A percentile compares a stretch with the other conserved stretches of the same genome.
Evolutionary conservation across 1,140 invertebrate genomes (phyloP).

Genomic region (Manduca sexta): DNA sequence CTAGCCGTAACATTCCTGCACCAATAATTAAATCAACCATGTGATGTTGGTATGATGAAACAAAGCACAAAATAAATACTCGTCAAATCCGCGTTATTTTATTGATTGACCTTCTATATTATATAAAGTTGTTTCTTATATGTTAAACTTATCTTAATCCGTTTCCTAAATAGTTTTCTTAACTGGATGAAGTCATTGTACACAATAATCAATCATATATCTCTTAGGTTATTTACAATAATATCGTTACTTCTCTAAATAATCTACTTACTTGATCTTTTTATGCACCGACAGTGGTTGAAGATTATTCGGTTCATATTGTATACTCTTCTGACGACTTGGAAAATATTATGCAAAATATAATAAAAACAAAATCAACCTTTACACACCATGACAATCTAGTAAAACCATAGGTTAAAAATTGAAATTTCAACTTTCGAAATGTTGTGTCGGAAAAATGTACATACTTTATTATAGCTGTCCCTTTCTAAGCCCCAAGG

Average conservation of each 20-base stretch:
- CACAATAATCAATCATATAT: constrained; percentile 43
- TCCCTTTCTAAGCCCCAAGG: constrained; percentile 1
- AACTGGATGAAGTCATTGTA: constrained; percentile 44
- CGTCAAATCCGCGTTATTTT: not conserved
- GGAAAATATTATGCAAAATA: constrained; percentile 45
- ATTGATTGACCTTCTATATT: not conserved
- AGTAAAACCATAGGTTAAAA: constrained; percentile 20
- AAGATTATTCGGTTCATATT: constrained; percentile 62
- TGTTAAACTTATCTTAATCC: too few relatives aligned
- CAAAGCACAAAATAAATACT: constrained; percentile 6
- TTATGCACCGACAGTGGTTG: constrained; percentile 52
- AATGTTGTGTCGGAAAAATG: not conserved
- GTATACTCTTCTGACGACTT: constrained; percentile 21
- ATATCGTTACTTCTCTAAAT: constrained; percentile 13
- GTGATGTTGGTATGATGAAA: constrained; percentile 16
- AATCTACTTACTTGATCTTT: constrained; percentile 51
- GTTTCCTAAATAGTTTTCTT: constrained; percentile 8
- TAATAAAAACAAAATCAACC: constrained; percentile 66
- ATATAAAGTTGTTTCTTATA: constrained; percentile 1
- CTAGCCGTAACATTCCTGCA: too few relatives aligned
- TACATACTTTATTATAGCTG: not conserved
- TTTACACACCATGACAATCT: constrained; percentile 65
- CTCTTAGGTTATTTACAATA: constrained; percentile 43
- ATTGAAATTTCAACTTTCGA: not conserved
- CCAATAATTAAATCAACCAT: constrained; percentile 14